phyloP scores from a whole-genome alignment of 2,797 vertebrate genomes.

The Cirrhinus molitorella region DNA sequence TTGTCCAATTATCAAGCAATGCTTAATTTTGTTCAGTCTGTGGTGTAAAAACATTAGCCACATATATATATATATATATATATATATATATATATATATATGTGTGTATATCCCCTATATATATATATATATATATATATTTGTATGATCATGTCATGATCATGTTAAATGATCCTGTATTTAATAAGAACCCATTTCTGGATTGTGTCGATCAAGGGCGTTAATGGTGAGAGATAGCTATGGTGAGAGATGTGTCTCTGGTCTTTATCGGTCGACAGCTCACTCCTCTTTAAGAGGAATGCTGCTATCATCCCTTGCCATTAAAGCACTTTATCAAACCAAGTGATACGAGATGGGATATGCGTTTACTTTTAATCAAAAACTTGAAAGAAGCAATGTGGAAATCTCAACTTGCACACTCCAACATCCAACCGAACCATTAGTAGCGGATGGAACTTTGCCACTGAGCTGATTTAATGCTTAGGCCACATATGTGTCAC shows the following conservation, averaged over 20 bases:
- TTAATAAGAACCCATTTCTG: neutral
- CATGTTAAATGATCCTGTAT: neutral
- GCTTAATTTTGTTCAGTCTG: too few relatives aligned
- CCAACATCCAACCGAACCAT: neutral
- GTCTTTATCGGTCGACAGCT: constrained; percentile 29
- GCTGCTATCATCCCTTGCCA: constrained; percentile 2
- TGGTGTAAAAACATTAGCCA: too few relatives aligned
- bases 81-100: too few relatives aligned
- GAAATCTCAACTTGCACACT: neutral
- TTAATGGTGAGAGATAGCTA: too few relatives aligned
- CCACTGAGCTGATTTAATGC: constrained; percentile 34
- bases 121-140: too few relatives aligned
- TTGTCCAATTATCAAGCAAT: too few relatives aligned
- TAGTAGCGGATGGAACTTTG: neutral
- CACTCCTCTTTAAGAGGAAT: neutral
- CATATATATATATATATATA: too few relatives aligned
- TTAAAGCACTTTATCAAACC: constrained; percentile 22
- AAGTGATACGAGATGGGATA: neutral
- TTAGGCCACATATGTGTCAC: constrained; percentile 73
- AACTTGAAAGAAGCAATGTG: neutral
- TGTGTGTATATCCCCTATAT: too few relatives aligned
- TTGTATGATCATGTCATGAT: too few relatives aligned
- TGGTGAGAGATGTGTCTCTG: constrained; percentile 5
- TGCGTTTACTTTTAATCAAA: neutral
- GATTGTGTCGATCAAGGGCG: neutral